Evolutionary conservation across 64 coral and sea anemone species (phyloP), one percentile per base, ranked within the genome.

Genomic region (Pachyseris speciosa): DNA sequence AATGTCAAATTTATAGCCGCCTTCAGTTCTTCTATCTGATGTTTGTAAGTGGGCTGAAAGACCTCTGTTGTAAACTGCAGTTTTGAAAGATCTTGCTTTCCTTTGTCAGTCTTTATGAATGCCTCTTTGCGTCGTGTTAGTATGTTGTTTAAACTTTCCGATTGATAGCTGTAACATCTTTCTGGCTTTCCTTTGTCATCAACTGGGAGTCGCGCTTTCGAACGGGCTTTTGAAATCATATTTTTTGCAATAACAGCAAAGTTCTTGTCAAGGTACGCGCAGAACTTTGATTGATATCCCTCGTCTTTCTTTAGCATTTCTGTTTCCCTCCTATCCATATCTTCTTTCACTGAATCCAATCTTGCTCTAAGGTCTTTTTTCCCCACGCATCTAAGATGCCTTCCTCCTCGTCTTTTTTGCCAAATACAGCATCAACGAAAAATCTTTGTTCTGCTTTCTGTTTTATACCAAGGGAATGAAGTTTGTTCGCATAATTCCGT

Each of bases 101-200:
- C 51, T 88, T 88, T 88, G 22, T 75, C 50, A 9, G 16, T 75
- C 38, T 75, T 64, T 29, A 64, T 40, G 32, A 88, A 55, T 9
- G 50, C 69, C 26, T 88, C 86, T 59, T 88, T 75, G 26, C 53
- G 52, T 5, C 86, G 42, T 20, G 86, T 75, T 25, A 88, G 60
- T 10, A 75, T 75, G 70, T 88, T 88, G 22, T 75, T 76, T 75
- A 88, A 34, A 37, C 65, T 88, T 74, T 88, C 85, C 4, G 85
- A 88, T 66, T 86, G 83, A 69, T 86, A 19, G 13, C 61, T 86
- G 40, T 51, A 86, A 31, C 60, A 69, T 22, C 85, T 52, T 61
- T 74, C 68, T 29, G 85, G 85, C 27, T 55, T 88, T 34, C 86
- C 86, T 20, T 32, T 19, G 9, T 88, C 26, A 40, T 74, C 37